Evolutionary conservation across 2,113 vertebrate genomes (phyloP).

Genomic region (Callospermophilus lateralis): DNA sequence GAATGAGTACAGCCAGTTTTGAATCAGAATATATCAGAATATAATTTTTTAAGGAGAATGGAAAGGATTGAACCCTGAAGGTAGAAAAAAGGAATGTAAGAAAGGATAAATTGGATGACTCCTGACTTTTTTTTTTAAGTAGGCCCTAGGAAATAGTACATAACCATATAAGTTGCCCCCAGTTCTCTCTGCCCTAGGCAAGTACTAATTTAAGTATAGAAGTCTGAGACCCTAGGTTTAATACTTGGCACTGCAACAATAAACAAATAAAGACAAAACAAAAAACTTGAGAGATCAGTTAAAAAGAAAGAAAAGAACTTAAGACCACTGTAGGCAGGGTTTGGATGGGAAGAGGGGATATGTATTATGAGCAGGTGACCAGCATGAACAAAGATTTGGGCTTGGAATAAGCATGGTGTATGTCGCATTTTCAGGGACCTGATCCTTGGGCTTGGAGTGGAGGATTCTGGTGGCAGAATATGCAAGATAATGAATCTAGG

Average conservation of each 20-base stretch:
- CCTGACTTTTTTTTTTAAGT: neutral
- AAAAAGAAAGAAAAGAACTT: neutral
- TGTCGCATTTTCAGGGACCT: neutral
- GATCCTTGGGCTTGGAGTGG: neutral
- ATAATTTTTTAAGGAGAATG: neutral
- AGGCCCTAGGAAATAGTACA: neutral
- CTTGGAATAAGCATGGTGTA: neutral
- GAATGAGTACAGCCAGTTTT: neutral
- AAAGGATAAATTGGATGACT: neutral
- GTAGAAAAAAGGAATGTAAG: neutral
- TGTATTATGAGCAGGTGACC: neutral
- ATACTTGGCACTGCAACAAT: neutral
- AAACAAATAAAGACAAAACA: no score
- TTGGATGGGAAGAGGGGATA: neutral
- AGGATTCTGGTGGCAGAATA: constrained; percentile 38
- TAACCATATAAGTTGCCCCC: neutral
- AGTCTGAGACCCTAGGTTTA: no score
- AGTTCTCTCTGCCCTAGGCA: no score
- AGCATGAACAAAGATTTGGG: neutral
- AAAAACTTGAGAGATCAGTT: neutral
- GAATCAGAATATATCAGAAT: neutral
- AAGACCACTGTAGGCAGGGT: neutral
- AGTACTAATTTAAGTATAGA: no score
- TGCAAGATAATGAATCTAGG: neutral
- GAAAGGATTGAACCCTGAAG: neutral